These are phyloP conservation scores for Eristalis pertinax DNA, from an alignment of 2,888 invertebrate genomes.

Conservation along the genomic window DNA sequence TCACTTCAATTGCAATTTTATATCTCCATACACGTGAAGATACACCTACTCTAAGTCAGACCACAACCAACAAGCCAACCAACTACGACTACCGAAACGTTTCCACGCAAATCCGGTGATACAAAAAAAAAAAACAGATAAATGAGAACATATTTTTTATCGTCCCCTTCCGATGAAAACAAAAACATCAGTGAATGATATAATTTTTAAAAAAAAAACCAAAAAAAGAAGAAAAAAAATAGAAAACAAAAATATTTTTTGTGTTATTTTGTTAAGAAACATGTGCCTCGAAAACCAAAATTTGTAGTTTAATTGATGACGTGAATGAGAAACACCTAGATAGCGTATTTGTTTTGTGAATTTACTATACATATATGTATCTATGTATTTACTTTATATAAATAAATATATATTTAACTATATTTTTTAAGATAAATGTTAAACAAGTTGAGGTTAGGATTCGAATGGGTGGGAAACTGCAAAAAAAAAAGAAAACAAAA, in stretches of 20 bases:
- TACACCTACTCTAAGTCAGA: conserved; percentile 11
- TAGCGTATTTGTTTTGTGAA: conserved; percentile 59
- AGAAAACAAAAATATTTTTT: conserved; percentile 9
- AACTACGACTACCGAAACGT: conserved; percentile 13
- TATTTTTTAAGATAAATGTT: not conserved
- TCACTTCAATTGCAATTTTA: conserved; percentile 19
- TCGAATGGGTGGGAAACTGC: not conserved
- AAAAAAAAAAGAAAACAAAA: not conserved
- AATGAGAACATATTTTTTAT: not conserved
- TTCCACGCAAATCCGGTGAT: not conserved
- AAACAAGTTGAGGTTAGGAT: not conserved
- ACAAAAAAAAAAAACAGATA: not conserved
- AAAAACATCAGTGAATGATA: conserved; percentile 33
- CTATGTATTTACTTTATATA: conserved; percentile 3
- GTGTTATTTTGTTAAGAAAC: conserved; percentile 60
- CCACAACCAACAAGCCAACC: conserved; percentile 3
- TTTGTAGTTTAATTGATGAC: conserved; percentile 51
- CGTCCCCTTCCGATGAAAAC: not conserved
- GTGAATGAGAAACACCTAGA: conserved; percentile 31
- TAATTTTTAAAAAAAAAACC: conserved; percentile 3
- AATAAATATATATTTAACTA: not conserved
- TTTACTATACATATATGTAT: conserved; percentile 23
- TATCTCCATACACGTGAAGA: conserved; percentile 27
- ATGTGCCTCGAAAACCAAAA: conserved; percentile 64
- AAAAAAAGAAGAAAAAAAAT: not conserved